A percentile compares a stretch with the other conserved stretches of the same genome.
These are phyloP conservation scores for Tylochromis polylepis DNA, from an alignment of 2,113 vertebrate species.

Conservation along the genomic window DNA sequence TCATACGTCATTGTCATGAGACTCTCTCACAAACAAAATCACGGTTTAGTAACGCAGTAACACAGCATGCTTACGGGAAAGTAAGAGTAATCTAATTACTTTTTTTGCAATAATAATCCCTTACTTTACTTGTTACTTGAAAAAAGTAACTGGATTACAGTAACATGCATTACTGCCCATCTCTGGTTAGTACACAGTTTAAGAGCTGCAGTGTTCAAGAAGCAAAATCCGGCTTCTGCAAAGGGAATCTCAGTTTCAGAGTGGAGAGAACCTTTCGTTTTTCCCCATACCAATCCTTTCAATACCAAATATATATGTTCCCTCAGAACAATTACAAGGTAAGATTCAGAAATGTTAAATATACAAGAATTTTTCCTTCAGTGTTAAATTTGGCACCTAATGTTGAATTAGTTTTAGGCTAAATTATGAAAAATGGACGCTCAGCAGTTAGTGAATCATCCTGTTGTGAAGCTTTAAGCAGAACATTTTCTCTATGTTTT, in stretches of 20 bases:
- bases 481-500: background rate
- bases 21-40: too few species aligned
- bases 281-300: background rate
- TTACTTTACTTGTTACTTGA: too few species aligned
- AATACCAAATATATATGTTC: accelerated
- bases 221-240: background rate
- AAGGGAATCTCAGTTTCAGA: background rate
- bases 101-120: too few species aligned
- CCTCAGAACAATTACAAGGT: background rate
- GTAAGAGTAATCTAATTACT: too few species aligned
- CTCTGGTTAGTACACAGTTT: background rate
- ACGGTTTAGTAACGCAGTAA: too few species aligned
- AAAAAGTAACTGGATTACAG: too few species aligned
- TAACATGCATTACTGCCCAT: too few species aligned
- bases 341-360: background rate
- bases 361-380: background rate
- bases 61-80: too few species aligned
- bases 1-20: too few species aligned
- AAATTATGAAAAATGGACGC: background rate
- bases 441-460: background rate
- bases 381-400: background rate
- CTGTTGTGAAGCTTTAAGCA: background rate
- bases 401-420: background rate
- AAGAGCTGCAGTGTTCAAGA: background rate
- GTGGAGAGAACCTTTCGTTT: background rate